Evolutionary conservation across 2,797 vertebrate genomes (phyloP).

Genomic region (Sebastes flavidus): DNA sequence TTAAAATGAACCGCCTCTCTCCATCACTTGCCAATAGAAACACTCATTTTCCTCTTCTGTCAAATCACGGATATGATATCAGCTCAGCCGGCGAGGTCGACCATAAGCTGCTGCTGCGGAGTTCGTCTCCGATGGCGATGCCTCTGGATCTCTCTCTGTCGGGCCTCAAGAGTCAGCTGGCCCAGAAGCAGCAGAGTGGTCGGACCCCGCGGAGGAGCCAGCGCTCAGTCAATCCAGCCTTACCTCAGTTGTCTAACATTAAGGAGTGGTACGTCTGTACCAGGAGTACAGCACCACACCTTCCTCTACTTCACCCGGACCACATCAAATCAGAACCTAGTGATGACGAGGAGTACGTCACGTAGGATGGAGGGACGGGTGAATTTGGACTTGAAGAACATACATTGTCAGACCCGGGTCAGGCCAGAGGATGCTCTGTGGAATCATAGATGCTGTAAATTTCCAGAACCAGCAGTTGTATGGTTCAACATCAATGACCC

Average conservation of each 20-base stretch:
- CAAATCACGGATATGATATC: slow-evolving; percentile 40
- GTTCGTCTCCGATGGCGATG: slow-evolving; percentile 68
- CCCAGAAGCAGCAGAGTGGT: slow-evolving; percentile 67
- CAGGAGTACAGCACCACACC: slow-evolving; percentile 73
- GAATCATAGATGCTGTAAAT: slow-evolving; percentile 49
- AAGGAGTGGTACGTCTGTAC: slow-evolving; percentile 98
- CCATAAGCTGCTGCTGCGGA: slow-evolving; percentile 70
- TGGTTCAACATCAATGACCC: slow-evolving; percentile 31
- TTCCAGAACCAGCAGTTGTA: slow-evolving; percentile 35
- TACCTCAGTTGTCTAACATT: slow-evolving; percentile 95
- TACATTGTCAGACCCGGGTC: slow-evolving; percentile 26
- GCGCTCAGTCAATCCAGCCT: slow-evolving; percentile 84
- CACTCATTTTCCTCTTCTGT: slow-evolving; percentile 58
- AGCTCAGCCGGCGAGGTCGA: slow-evolving; percentile 46
- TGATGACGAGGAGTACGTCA: slow-evolving; percentile 76
- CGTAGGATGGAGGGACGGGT: slow-evolving; percentile 51
- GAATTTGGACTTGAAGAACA: slow-evolving; percentile 14
- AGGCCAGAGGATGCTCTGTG: slow-evolving; percentile 37
- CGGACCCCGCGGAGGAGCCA: slow-evolving; percentile 64
- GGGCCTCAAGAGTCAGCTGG: slow-evolving; percentile 71
- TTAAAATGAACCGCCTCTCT: slow-evolving; percentile 74
- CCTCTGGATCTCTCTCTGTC: slow-evolving; percentile 79
- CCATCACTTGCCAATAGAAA: slow-evolving; percentile 46
- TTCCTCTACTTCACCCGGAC: slow-evolving; percentile 73
- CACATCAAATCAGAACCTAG: slow-evolving; percentile 81